phyloP scores from a whole-genome alignment of 2,113 vertebrate genomes.

The Gavialis gangeticus region DNA sequence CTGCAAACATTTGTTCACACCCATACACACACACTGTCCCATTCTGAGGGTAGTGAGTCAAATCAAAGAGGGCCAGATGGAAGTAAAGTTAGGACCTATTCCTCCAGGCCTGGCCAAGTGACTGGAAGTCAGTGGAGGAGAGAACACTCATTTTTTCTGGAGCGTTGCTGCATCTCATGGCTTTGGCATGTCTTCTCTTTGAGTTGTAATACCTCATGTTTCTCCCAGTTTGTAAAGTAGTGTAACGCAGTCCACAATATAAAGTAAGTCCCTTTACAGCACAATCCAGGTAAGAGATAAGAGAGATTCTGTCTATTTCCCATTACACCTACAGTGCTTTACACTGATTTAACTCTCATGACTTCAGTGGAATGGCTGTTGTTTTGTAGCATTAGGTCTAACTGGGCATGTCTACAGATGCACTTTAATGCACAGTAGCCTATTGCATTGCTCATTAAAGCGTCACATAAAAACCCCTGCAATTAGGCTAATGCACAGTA shows the following conservation, averaged over 20 bases:
- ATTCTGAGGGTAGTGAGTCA: background rate
- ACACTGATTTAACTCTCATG: background rate
- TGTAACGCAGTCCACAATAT: background rate
- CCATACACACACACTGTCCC: background rate
- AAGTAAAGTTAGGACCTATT: background rate
- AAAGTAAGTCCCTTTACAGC: background rate
- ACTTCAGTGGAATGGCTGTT: background rate
- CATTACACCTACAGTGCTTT: background rate
- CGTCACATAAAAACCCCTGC: too few species aligned
- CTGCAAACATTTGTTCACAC: too few species aligned
- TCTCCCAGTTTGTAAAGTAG: background rate
- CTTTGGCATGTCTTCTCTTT: background rate
- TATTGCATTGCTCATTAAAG: too few species aligned
- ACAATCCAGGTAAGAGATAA: background rate
- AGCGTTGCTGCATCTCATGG: background rate
- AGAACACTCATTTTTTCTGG: background rate
- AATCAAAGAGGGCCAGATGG: background rate
- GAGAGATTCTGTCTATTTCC: background rate
- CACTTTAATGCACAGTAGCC: too few species aligned
- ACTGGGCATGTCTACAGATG: background rate
- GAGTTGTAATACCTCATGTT: background rate
- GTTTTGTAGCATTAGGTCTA: background rate
- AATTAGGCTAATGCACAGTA: too few species aligned
- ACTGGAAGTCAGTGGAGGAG: background rate
- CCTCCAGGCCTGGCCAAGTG: background rate